Evolutionary conservation across 2,113 vertebrate genomes (phyloP).

Genomic region (Desmodus rotundus): DNA sequence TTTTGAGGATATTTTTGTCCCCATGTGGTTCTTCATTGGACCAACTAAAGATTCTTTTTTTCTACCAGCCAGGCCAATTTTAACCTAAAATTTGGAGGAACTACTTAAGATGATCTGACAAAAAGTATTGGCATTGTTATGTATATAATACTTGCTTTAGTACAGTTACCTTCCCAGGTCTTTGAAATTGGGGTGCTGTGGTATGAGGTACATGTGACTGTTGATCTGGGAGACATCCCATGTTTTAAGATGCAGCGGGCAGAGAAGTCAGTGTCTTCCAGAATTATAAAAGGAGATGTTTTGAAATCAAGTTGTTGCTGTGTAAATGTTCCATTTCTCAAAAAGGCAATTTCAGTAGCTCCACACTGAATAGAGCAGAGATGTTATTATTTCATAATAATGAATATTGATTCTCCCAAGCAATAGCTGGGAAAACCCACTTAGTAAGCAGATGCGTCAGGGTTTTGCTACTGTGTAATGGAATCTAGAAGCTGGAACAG

Average conservation of each 20-base stretch:
- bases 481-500: not conserved
- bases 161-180: not conserved
- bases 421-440: not conserved
- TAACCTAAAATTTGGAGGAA: not conserved
- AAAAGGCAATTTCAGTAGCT: not conserved
- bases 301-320: not conserved
- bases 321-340: not conserved
- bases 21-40: not conserved
- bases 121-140: not conserved
- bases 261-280: not conserved
- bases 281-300: not conserved
- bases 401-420: not conserved
- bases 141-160: not conserved
- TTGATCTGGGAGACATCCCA: not conserved
- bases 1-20: slow-evolving; percentile 8
- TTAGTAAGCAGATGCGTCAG: not conserved
- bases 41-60: not conserved
- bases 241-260: not conserved
- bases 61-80: not conserved
- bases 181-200: not conserved
- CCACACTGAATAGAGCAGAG: not conserved
- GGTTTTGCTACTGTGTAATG: not conserved
- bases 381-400: not conserved
- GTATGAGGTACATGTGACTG: not conserved
- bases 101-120: not conserved